Evolutionary conservation across 2,797 vertebrate species (phyloP), one percentile per base, ranked within the genome.

Genomic region (Tarsius wallacei): DNA sequence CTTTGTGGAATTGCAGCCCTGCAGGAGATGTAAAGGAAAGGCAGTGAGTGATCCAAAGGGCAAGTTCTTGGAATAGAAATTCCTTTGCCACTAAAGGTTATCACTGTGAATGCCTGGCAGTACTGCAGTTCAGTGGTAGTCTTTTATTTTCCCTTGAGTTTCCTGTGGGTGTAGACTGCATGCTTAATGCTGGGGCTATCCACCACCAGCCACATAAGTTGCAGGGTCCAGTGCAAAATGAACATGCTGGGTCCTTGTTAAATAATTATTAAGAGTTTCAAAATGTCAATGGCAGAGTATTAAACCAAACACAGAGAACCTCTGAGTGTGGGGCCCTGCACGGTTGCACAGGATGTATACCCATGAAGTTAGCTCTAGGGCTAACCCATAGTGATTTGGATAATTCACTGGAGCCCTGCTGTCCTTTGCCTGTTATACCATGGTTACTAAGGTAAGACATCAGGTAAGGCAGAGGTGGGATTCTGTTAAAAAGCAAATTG

Each of bases 331-430:
- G 24, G 55, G 55, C n/a, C 16, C 26, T 28, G 15, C 7, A 26
- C 5, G 42, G 28, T 4, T 7, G 74, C 70, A 24, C 1, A 11
- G 85, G 19, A 31, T 0, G 0, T 3, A 10, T 0, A 5, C 12
- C 33, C 16, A 0, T 11, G 47, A 64, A 47, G 22, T 42, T 76
- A 61, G 74, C 80, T 21, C n/a, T 64, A 66, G 16, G 53, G 16
- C 42, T 63, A 9, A 11, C 21, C 26, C 15, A 21, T 2, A 9
- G 33, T 0, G 5, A 49, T 10, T 9, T 63, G 47, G 77, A 63
- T 3, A 70, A 31, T 3, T n/a, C n/a, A 14, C 17, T 0, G 3
- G 66, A 61, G 19, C 68, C 19, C 74, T 68, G 59, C 22, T 78
- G 26, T 70, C 63, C 28, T 31, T 51, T 12, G 0, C 22, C 16